Evolutionary conservation across 2,888 invertebrate species (phyloP), one percentile per base, ranked within the genome.

Genomic region (Scaptomyza reducta): DNA sequence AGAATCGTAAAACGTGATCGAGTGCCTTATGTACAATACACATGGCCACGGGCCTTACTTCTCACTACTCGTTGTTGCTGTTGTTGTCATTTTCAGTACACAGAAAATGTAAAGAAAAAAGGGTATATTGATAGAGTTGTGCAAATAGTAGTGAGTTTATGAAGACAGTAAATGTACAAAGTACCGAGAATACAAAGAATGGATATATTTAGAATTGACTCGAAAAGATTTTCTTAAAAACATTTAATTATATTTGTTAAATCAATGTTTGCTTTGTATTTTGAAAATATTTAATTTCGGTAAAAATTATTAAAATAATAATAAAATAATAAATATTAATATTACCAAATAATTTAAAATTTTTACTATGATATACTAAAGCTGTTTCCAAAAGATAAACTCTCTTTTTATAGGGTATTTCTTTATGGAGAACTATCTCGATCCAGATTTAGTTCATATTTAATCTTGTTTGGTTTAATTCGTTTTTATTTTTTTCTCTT

Each of bases 1-100:
- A 72, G 87, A 86, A 85, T 87, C 86, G 81, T 76, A 86, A 83
- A 85, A 85, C 85, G 85, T 85, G 85, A 85, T 85, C 87, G 80
- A 83, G 87, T 85, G 83, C 77, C 83, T 79, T 75, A 80, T 80
- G 74, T 78, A 78, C 81, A 64, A 74, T 79, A 72, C 61, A 76
- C 62, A 74, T 80, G 68, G 68, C 74, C 70, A 74, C 75, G 77
- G 75, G 63, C 59, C 45, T 59, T 56, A 55, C 44, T 64, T 59
- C 42, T 73, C n/a, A 46, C 25, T 57, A 18, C 40, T 40, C 3
- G 38, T 46, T 59, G 49, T 29, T 56, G 18, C 38, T 80, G 57
- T 62, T 67, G 46, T 56, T 67, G 61, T 59, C 68, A 75, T 77
- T 66, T 62, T 66, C 66, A 66, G 72, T 18, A 54, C 31, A 42